Evolutionary conservation across 2,888 invertebrate genomes (phyloP).

Genomic region (Drosophila affinis): DNA sequence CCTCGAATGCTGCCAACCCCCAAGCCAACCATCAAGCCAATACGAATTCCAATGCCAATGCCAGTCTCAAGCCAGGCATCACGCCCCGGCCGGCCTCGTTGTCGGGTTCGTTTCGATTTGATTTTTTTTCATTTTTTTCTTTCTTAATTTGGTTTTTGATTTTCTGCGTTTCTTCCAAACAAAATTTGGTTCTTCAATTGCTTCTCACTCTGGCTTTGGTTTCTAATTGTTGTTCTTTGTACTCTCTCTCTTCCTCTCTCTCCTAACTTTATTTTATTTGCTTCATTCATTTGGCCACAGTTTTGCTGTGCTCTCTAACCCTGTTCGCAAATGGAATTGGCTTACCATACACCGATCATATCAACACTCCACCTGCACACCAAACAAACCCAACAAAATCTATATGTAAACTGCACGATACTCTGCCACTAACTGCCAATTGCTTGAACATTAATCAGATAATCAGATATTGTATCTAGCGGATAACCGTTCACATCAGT

Average conservation of each 20-base stretch:
- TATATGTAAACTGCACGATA: constrained; percentile 49
- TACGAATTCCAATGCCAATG: constrained; percentile 39
- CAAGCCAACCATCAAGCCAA: constrained; percentile 32
- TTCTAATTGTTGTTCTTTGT: constrained; percentile 7
- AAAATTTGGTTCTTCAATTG: constrained; percentile 14
- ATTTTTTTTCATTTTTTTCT: constrained; percentile 28
- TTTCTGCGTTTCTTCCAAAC: constrained; percentile 17
- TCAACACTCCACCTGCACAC: neutral
- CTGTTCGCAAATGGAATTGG: neutral
- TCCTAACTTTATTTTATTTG: neutral
- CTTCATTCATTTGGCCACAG: neutral
- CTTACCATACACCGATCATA: neutral
- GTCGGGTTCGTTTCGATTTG: constrained; percentile 81
- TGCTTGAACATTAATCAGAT: constrained; percentile 27
- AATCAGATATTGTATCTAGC: neutral
- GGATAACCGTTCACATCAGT: neutral
- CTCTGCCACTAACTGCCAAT: constrained; percentile 59
- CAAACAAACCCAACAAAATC: constrained; percentile 2
- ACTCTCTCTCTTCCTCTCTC: neutral
- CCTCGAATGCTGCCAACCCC: constrained; percentile 51
- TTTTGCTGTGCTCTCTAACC: too few species aligned
- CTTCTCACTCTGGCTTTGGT: constrained; percentile 35
- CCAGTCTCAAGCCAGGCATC: constrained; percentile 81
- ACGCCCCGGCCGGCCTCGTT: constrained; percentile 84
- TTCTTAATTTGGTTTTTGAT: constrained; percentile 19